Evolutionary conservation across 2,888 invertebrate genomes (phyloP).

Genomic region (Pardosa pseudoannulata): DNA sequence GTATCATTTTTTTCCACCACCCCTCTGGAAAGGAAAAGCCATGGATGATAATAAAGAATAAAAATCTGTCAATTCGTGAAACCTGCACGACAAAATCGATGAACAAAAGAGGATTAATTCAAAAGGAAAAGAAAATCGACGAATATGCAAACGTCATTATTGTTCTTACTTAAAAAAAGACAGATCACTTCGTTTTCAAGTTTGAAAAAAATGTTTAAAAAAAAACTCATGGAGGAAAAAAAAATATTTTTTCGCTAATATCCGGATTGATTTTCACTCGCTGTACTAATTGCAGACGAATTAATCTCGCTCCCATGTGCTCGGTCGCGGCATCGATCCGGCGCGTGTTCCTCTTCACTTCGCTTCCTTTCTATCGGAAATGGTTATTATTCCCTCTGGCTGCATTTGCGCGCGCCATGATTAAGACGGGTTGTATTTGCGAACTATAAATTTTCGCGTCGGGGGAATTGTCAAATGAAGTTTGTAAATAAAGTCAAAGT

Average conservation of each 20-base stretch:
- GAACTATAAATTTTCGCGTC: neutral
- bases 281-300: slow-evolving; percentile 37
- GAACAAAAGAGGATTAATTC: neutral
- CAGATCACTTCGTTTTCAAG: neutral
- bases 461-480: slow-evolving; percentile 15
- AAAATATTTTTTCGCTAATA: slow-evolving; percentile 14
- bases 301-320: slow-evolving; percentile 33
- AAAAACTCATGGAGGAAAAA: neutral
- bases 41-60: neutral
- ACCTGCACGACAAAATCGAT: neutral
- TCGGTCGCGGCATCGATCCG: slow-evolving; percentile 23
- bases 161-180: neutral
- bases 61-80: neutral
- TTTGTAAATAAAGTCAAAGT: slow-evolving; percentile 7
- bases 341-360: slow-evolving; percentile 35
- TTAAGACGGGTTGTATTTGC: slow-evolving; percentile 16
- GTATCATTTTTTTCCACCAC: too few species aligned
- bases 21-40: neutral
- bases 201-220: neutral
- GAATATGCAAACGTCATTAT: neutral
- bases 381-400: slow-evolving; percentile 36
- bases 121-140: neutral
- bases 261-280: slow-evolving; percentile 43
- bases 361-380: slow-evolving; percentile 35
- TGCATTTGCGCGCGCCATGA: slow-evolving; percentile 8